Base-by-base conservation (phyloP, 2,888 invertebrate species). In the Caenorhabditis afra region DNA sequence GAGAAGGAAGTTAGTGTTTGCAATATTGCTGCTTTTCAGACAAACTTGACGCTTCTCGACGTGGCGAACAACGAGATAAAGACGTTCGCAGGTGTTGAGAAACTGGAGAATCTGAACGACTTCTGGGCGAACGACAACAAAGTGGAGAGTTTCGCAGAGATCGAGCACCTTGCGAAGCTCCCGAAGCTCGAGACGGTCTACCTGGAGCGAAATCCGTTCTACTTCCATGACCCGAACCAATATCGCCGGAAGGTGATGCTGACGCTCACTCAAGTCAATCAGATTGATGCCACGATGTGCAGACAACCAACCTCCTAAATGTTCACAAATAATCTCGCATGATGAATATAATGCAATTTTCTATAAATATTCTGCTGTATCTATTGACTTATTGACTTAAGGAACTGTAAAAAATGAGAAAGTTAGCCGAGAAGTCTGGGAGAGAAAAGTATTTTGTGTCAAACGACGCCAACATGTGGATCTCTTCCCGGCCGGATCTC, bases 101-200 rank as follows among this genome's bases (percentile, higher is more conserved):
- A 95, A 90, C 93, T 99, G 87, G 90, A 86, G 1, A 92, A 94
- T n/a, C 92, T 99, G 81, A 94, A 95, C 89, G 99, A 99, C 91
- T 93, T 99, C 88, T 99, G 99, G 99, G 91, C 97, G 78, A 98
- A 98, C 90, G 94, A 97, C 91, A 97, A 98, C 91, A 92, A 93
- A 86, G 93, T 99, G 52, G 92, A 93, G 52, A 94, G 94, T 55
- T 99, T 97, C 97, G 92, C 93, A 18, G 94, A 94, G 20, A 90
- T 99, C 1, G 94, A 96, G 14, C 47, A 93, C 64, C 92, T 99
- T 52, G 91, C 93, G 5, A 87, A 90, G 12, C 87, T 93, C 65
- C 90, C 90, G 41, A 88, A 91, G 14, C 88, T 93, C 29, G 89
- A 91, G 64, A 97, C 97, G 0, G 93, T 99, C 61, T 99, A 99